phyloP scores from a whole-genome alignment of 1,140 invertebrate genomes.

The Sarcophaga bullata region DNA sequence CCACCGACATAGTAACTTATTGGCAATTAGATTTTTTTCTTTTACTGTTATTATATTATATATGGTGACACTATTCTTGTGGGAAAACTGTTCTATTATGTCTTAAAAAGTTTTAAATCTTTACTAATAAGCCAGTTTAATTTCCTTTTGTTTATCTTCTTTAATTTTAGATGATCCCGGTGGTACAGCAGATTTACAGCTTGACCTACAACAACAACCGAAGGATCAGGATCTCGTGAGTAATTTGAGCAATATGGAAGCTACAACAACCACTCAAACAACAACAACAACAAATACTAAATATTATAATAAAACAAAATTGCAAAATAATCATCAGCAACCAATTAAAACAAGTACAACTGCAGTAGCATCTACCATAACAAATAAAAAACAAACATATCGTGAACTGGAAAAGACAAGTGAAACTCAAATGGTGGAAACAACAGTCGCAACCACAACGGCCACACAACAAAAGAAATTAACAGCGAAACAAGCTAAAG shows the following conservation, averaged over 20 bases:
- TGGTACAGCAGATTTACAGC: conserved; percentile 52
- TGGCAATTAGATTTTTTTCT: too few relatives aligned
- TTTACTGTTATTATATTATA: too few relatives aligned
- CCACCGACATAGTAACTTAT: too few relatives aligned
- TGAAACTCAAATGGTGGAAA: conserved; percentile 19
- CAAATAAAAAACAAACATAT: conserved; percentile 29
- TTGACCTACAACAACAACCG: conserved; percentile 2
- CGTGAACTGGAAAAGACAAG: conserved; percentile 36
- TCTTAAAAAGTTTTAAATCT: too few relatives aligned
- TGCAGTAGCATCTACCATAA: conserved; percentile 47
- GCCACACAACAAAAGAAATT: conserved; percentile 46
- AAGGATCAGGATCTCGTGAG: not conserved
- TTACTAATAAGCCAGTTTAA: not conserved
- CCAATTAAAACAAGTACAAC: conserved; percentile 47
- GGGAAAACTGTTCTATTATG: too few relatives aligned
- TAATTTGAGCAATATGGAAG: conserved; percentile 59
- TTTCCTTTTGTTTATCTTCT: not conserved
- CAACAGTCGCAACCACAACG: conserved; percentile 15
- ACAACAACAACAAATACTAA: conserved; percentile 46
- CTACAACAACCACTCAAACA: conserved; percentile 46
- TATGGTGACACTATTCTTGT: too few relatives aligned
- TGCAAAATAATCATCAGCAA: conserved; percentile 44
- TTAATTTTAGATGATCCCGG: conserved; percentile 55
- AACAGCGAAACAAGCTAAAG: conserved; percentile 49
- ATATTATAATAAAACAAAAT: conserved; percentile 44